These are phyloP conservation scores for Ranitomeya imitator DNA, from an alignment of 2,113 vertebrate species.

Conservation along the genomic window DNA sequence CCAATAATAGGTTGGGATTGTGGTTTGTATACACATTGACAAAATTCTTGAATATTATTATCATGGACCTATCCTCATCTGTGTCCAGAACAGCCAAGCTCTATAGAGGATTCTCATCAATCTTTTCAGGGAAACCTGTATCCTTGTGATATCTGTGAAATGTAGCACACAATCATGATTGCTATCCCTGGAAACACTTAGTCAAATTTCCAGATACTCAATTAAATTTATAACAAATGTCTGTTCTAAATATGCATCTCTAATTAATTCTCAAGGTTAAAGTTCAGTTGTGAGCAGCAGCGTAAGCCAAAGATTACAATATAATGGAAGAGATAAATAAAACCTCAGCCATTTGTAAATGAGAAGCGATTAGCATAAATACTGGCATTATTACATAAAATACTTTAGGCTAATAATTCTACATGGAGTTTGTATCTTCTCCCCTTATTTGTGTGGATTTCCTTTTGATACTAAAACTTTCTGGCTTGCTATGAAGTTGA, in stretches of 20 bases:
- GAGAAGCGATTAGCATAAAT: not conserved
- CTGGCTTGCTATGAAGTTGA: no score
- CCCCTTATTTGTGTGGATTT: not conserved
- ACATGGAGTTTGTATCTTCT: not conserved
- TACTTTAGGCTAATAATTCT: not conserved
- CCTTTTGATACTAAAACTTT: no score
- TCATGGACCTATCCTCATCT: slow-evolving; percentile 8
- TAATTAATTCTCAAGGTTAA: slow-evolving; percentile 35
- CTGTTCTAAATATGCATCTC: slow-evolving; percentile 18
- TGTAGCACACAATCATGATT: not conserved
- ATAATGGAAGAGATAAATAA: slow-evolving; percentile 2
- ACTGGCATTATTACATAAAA: not conserved
- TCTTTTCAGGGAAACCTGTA: slow-evolving; percentile 34
- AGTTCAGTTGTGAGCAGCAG: not conserved
- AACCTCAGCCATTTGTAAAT: not conserved
- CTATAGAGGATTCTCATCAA: slow-evolving; percentile 22
- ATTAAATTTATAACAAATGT: slow-evolving; percentile 42
- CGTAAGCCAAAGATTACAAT: not conserved
- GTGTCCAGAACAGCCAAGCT: slow-evolving; percentile 13
- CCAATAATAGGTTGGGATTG: slow-evolving; percentile 28
- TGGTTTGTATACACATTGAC: slow-evolving; percentile 4
- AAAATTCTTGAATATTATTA: slow-evolving; percentile 34
- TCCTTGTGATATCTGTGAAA: slow-evolving; percentile 35
- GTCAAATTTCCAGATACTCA: slow-evolving; percentile 28
- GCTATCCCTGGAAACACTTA: slow-evolving; percentile 14